Conservation (phyloP, 2,888 invertebrate species). For the Amphipyra tragopoginis region DNA sequence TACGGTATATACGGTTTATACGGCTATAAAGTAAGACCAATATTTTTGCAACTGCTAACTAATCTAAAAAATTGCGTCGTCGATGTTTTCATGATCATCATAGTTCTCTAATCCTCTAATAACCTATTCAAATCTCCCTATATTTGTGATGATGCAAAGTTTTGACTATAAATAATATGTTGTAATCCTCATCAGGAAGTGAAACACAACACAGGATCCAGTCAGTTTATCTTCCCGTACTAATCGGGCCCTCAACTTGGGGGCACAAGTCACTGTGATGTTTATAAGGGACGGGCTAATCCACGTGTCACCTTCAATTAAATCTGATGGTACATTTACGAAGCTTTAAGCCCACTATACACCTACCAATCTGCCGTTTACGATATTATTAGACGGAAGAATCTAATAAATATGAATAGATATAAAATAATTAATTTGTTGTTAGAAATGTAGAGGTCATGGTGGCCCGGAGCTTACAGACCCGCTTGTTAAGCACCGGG, state of each 20-base stretch:
- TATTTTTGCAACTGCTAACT: no score
- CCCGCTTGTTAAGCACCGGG: no score
- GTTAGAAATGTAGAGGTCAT: no score
- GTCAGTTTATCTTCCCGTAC: constrained; percentile 46
- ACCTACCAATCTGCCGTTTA: constrained; percentile 11
- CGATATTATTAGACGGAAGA: neutral
- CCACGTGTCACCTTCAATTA: constrained; percentile 52
- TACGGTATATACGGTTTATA: no score
- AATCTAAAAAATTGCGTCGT: neutral
- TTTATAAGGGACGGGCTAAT: constrained; percentile 52
- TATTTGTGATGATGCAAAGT: constrained; percentile 5
- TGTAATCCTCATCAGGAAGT: constrained; percentile 28
- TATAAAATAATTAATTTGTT: no score
- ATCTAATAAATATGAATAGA: neutral
- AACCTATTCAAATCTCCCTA: neutral
- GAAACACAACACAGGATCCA: constrained; percentile 32
- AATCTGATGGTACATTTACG: constrained; percentile 51
- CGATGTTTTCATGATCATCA: neutral
- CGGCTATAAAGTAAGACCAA: no score
- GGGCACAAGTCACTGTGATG: constrained; percentile 49
- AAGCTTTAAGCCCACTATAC: constrained; percentile 32
- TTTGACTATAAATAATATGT: constrained; percentile 27
- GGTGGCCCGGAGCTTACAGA: no score
- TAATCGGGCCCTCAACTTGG: constrained; percentile 50
- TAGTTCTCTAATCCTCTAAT: neutral